Evolutionary conservation across 2,888 invertebrate species (phyloP).

Genomic region (Troglohyphantes excavatus): DNA sequence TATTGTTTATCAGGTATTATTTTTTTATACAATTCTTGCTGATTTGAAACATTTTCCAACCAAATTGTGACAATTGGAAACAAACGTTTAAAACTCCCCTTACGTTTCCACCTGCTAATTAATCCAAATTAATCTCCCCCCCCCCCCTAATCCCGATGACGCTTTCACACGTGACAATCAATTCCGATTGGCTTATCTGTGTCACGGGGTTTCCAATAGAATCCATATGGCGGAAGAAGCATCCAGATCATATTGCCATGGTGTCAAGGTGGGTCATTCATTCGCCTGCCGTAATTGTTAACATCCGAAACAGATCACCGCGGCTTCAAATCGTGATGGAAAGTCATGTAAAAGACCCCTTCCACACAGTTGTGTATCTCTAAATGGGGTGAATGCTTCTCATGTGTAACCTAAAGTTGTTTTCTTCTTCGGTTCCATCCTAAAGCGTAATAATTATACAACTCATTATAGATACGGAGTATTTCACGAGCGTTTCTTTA

Average conservation of each 20-base stretch:
- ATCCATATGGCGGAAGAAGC: not conserved
- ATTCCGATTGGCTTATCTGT: not conserved
- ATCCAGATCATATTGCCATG: not conserved
- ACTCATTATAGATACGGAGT: not conserved
- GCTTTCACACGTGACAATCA: too few species aligned
- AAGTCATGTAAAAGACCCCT: not conserved
- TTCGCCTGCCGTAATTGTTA: not conserved
- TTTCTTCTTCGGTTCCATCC: not conserved
- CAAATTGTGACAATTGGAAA: too few species aligned
- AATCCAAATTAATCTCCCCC: too few species aligned
- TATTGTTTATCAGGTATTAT: too few species aligned
- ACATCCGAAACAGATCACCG: not conserved
- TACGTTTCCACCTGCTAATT: too few species aligned
- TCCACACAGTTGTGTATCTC: not conserved
- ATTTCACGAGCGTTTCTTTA: not conserved
- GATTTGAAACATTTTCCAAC: too few species aligned
- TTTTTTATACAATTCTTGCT: too few species aligned
- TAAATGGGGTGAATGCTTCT: not conserved
- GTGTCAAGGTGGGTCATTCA: not conserved
- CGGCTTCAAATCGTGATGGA: not conserved
- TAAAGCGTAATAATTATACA: not conserved
- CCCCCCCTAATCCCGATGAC: too few species aligned
- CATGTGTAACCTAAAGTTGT: not conserved
- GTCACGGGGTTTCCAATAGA: not conserved
- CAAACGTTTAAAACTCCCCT: too few species aligned